Percentiles rank a stretch among this genome's conserved stretches.
Evolutionary conservation across 2,113 vertebrate species (phyloP).

Genomic region (Gallinago jamesoni): DNA sequence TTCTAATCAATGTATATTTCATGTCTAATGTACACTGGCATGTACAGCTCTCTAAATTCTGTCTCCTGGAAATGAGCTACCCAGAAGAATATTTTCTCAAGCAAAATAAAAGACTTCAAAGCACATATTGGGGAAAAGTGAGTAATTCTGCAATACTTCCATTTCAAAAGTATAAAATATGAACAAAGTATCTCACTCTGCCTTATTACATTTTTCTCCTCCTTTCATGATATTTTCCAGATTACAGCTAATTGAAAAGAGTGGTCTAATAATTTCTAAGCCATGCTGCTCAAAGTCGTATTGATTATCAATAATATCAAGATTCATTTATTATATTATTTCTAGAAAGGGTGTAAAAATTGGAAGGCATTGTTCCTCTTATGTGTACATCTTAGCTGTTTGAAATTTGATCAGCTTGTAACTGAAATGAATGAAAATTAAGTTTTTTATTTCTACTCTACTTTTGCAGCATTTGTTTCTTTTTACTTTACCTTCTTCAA

Average conservation of each 20-base stretch:
- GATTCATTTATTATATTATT: constrained; percentile 4
- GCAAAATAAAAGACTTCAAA: background rate
- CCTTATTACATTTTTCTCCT: constrained; percentile 10
- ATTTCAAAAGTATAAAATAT: background rate
- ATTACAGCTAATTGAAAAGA: constrained; percentile 29
- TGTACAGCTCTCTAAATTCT: background rate
- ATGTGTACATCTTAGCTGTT: background rate
- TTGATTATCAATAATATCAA: constrained; percentile 24
- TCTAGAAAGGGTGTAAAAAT: background rate
- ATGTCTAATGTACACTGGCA: background rate
- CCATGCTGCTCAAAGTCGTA: background rate
- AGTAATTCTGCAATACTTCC: background rate
- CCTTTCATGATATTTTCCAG: background rate
- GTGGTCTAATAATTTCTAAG: constrained; percentile 6
- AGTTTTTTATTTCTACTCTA: background rate
- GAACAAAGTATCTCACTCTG: background rate
- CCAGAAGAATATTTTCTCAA: background rate
- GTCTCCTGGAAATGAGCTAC: background rate
- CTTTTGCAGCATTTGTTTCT: background rate
- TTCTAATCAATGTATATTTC: background rate
- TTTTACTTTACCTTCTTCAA: background rate
- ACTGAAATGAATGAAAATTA: background rate
- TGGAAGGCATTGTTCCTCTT: background rate
- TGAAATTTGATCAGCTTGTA: background rate
- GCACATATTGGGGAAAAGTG: background rate